Percentiles rank a stretch among this genome's conserved stretches.
Conservation (phyloP, 2,797 vertebrate genomes). For the Sebastes nivosus region DNA sequence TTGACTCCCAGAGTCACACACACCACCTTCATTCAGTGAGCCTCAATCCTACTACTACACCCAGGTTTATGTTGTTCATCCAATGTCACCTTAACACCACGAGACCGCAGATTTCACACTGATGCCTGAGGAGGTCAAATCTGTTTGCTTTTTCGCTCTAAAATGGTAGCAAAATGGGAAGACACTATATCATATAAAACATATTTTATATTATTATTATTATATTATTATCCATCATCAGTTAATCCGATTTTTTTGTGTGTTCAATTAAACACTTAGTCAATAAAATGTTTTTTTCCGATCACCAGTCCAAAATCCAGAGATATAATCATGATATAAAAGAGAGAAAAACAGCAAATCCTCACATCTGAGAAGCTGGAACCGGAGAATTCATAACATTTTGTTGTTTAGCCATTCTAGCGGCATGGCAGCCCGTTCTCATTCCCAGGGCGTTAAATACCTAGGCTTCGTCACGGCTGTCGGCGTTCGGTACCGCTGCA, state of each 20-base stretch:
- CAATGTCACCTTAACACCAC: slow-evolving; percentile 33
- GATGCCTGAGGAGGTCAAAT: background rate
- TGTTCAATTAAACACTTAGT: background rate
- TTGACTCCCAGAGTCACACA: slow-evolving; percentile 28
- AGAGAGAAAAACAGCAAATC: background rate
- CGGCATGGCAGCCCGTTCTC: too few species aligned
- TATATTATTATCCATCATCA: background rate
- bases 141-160: background rate
- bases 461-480: too few species aligned
- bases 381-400: background rate
- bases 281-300: background rate
- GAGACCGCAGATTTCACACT: background rate
- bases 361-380: background rate
- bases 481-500: too few species aligned
- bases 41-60: slow-evolving; percentile 10
- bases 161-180: background rate
- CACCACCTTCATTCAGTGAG: slow-evolving; percentile 20
- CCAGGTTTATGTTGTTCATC: slow-evolving; percentile 8
- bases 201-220: too few species aligned
- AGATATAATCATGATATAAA: background rate
- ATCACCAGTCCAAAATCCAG: background rate
- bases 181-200: background rate
- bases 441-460: too few species aligned
- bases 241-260: background rate
- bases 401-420: background rate